Conservation (phyloP, 2,797 vertebrate species). For the Phataginus tricuspis region DNA sequence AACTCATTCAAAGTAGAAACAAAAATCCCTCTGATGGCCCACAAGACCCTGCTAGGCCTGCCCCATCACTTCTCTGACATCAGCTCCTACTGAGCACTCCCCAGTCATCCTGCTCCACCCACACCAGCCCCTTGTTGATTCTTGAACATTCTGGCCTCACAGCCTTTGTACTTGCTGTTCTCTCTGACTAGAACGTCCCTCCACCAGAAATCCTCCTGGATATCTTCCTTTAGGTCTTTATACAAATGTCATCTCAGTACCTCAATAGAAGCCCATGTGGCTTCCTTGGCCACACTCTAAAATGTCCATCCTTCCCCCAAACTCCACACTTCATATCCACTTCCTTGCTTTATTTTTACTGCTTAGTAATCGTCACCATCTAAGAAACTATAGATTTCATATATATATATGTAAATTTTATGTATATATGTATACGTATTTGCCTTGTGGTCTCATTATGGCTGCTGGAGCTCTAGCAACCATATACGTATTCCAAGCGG, state of each 20-base stretch:
- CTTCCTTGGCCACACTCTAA: not conserved
- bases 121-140: too few relatives aligned
- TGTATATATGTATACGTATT: not conserved
- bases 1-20: not conserved
- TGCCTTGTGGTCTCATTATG: not conserved
- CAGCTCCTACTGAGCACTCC: not conserved
- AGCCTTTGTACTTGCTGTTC: not conserved
- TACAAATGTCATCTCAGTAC: not conserved
- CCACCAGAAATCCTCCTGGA: not conserved
- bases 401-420: too few relatives aligned
- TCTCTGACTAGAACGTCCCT: not conserved
- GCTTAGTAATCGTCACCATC: not conserved
- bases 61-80: not conserved
- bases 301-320: not conserved
- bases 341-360: not conserved
- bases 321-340: not conserved
- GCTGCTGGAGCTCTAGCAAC: not conserved
- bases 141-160: not conserved
- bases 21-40: not conserved
- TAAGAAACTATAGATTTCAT: not conserved
- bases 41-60: not conserved
- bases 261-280: not conserved
- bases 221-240: not conserved
- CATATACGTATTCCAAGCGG: not conserved
- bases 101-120: not conserved